Evolutionary conservation across 2,797 vertebrate species (phyloP).

Genomic region (Oryzias dopingdopingensis): DNA sequence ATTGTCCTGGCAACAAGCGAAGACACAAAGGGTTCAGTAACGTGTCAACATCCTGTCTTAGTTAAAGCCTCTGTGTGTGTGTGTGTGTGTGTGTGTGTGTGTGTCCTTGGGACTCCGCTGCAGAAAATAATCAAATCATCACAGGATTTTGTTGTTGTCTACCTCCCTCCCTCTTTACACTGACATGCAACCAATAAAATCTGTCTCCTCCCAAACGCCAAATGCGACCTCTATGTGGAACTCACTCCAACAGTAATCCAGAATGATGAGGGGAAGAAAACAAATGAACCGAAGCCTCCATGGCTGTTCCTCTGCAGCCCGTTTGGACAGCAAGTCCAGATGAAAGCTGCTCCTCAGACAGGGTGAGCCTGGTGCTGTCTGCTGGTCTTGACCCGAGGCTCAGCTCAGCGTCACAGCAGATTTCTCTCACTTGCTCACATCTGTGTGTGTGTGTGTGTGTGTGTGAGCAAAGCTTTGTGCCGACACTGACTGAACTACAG

Average conservation of each 20-base stretch:
- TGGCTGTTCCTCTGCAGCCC: not conserved
- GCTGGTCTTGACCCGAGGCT: conserved; percentile 14
- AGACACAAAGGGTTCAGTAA: conserved; percentile 24
- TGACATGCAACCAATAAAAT: conserved; percentile 33
- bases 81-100: not conserved
- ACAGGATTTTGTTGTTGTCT: conserved; percentile 52
- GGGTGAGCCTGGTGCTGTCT: conserved; percentile 14
- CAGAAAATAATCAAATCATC: conserved; percentile 56
- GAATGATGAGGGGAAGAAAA: conserved; percentile 15
- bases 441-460: too few relatives aligned
- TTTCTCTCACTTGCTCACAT: not conserved
- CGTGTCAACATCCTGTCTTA: conserved; percentile 26
- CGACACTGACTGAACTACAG: too few relatives aligned
- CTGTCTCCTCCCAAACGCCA: conserved; percentile 11
- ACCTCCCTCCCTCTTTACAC: conserved; percentile 10
- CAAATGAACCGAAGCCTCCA: not conserved
- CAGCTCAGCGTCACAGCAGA: conserved; percentile 10
- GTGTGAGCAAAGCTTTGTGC: too few relatives aligned
- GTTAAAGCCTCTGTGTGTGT: conserved; percentile 10
- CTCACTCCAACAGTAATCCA: conserved; percentile 10
- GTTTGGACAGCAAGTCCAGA: conserved; percentile 6
- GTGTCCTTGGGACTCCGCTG: conserved; percentile 15
- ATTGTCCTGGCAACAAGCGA: conserved; percentile 76
- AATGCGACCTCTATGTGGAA: conserved; percentile 30
- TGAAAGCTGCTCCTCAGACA: conserved; percentile 15